Conservation (phyloP, 2,797 vertebrate genomes). For the Anisognathus igniventris region DNA sequence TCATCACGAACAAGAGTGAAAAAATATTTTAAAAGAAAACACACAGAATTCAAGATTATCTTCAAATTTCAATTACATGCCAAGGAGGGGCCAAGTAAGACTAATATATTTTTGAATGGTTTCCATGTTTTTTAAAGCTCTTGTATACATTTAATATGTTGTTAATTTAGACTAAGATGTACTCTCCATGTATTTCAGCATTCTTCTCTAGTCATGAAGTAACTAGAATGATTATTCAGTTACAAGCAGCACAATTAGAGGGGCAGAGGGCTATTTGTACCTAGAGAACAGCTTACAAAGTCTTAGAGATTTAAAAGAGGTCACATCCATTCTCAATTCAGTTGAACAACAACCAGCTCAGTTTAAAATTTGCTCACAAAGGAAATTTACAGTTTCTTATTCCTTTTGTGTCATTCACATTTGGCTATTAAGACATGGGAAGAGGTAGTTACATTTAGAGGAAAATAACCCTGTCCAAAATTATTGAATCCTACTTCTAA, state of each 20-base stretch:
- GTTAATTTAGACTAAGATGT: neutral
- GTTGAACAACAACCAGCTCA: neutral
- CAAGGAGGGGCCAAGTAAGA: neutral
- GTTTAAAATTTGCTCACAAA: neutral
- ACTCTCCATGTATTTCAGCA: neutral
- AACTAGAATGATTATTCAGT: neutral
- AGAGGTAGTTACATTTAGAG: neutral
- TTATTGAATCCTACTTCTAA: neutral
- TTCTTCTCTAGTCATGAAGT: neutral
- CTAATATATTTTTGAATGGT: neutral
- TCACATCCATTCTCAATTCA: neutral
- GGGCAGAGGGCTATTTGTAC: neutral
- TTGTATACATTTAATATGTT: neutral
- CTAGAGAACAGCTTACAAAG: neutral
- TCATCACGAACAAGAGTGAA: neutral
- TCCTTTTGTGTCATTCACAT: neutral
- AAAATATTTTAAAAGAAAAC: neutral
- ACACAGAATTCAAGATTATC: neutral
- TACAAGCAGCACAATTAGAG: neutral
- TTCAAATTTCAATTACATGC: neutral
- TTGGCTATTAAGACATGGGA: neutral
- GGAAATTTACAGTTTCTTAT: neutral
- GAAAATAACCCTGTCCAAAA: neutral
- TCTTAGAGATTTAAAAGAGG: neutral
- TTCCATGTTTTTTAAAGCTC: neutral